Conservation (phyloP, 1,140 invertebrate genomes). For the Drosophila kikkawai region DNA sequence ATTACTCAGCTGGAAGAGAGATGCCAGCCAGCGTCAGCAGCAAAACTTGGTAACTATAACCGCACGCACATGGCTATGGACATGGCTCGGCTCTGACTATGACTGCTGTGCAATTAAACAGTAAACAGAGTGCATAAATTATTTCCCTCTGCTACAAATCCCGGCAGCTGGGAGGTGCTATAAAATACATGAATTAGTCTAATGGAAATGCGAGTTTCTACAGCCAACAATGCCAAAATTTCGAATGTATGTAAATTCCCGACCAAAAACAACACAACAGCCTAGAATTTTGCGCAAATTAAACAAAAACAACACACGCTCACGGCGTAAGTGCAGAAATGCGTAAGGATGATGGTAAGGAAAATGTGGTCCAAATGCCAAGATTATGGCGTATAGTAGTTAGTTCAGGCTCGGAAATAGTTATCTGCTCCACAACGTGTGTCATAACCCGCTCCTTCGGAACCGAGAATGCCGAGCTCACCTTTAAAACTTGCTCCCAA, state of each 20-base stretch:
- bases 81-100: neutral
- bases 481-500: slow-evolving; percentile 41
- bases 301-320: slow-evolving; percentile 52
- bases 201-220: slow-evolving; percentile 59
- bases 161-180: slow-evolving; percentile 48
- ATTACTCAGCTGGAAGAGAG: slow-evolving; percentile 64
- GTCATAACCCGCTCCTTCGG: slow-evolving; percentile 20
- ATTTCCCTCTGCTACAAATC: slow-evolving; percentile 36
- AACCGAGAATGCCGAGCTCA: slow-evolving; percentile 12
- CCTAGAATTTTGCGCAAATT: slow-evolving; percentile 52
- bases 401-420: slow-evolving; percentile 34
- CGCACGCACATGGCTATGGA: slow-evolving; percentile 20
- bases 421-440: slow-evolving; percentile 36
- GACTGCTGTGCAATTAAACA: slow-evolving; percentile 54
- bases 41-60: slow-evolving; percentile 42
- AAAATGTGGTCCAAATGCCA: slow-evolving; percentile 40
- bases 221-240: slow-evolving; percentile 55
- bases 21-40: slow-evolving; percentile 43
- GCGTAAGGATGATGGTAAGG: slow-evolving; percentile 17
- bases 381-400: slow-evolving; percentile 38
- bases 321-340: slow-evolving; percentile 19
- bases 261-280: slow-evolving; percentile 30
- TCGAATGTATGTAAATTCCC: slow-evolving; percentile 52
- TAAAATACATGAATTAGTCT: slow-evolving; percentile 66
- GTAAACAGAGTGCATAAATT: slow-evolving; percentile 56